Evolutionary conservation across 2,888 invertebrate genomes (phyloP).

Genomic region (Eupithecia centaureata): DNA sequence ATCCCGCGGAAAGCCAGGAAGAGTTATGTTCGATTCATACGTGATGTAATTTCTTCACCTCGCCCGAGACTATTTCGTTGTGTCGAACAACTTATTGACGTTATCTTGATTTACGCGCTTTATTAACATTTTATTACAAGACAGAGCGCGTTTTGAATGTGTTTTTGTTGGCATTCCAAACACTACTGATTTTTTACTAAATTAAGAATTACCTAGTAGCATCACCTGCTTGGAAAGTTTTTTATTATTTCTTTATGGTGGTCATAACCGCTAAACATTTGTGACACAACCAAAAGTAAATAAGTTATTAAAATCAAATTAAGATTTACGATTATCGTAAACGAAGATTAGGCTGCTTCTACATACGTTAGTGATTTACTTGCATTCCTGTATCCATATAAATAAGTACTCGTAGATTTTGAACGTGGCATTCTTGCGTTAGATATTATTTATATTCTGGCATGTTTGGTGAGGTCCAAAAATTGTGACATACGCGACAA

Average conservation of each 20-base stretch:
- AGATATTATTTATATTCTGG: slow-evolving; percentile 72
- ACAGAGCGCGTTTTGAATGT: slow-evolving; percentile 40
- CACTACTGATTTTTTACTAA: slow-evolving; percentile 16
- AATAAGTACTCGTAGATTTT: slow-evolving; percentile 68
- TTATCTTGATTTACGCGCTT: slow-evolving; percentile 81
- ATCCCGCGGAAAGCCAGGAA: slow-evolving; percentile 50
- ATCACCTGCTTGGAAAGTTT: slow-evolving; percentile 25
- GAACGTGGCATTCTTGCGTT: slow-evolving; percentile 66
- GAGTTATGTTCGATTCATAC: slow-evolving; percentile 65
- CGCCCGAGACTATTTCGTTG: slow-evolving; percentile 69
- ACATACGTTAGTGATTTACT: slow-evolving; percentile 71
- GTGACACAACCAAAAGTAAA: slow-evolving; percentile 64
- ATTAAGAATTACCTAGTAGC: neutral
- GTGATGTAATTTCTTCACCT: slow-evolving; percentile 71
- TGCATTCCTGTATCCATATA: slow-evolving; percentile 66
- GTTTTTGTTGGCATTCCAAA: slow-evolving; percentile 24
- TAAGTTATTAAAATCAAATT: slow-evolving; percentile 81
- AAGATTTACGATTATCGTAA: slow-evolving; percentile 80
- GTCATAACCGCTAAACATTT: slow-evolving; percentile 41
- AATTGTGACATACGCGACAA: slow-evolving; percentile 76
- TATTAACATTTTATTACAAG: slow-evolving; percentile 80
- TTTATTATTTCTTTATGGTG: slow-evolving; percentile 14
- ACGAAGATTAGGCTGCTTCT: slow-evolving; percentile 72
- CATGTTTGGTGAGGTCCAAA: slow-evolving; percentile 67
- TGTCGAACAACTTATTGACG: slow-evolving; percentile 75